Conservation (phyloP, 1,140 invertebrate species). For the Diachasmimorpha longicaudata region DNA sequence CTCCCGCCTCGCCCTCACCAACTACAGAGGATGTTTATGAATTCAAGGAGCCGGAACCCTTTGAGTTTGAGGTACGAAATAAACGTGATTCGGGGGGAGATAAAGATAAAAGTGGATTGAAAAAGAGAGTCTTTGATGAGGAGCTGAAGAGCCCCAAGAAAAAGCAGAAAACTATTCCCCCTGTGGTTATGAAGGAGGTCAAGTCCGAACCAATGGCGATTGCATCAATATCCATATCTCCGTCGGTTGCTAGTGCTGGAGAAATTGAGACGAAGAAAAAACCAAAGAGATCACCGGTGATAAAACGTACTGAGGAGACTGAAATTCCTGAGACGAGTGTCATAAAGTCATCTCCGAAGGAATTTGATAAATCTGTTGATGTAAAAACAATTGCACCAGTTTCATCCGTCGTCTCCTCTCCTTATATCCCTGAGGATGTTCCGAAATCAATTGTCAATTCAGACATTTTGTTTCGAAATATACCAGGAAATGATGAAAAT, state of each 20-base stretch:
- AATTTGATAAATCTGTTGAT: conserved; percentile 64
- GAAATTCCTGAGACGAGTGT: background rate
- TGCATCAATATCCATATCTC: background rate
- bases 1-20: conserved; percentile 14
- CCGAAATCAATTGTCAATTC: conserved; percentile 35
- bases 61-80: conserved; percentile 77
- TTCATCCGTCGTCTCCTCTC: background rate
- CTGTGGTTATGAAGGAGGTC: conserved; percentile 39
- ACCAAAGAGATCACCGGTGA: conserved; percentile 42
- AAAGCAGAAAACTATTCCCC: conserved; percentile 43
- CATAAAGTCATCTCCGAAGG: conserved; percentile 39
- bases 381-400: background rate
- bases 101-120: conserved; percentile 49
- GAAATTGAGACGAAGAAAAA: conserved; percentile 46
- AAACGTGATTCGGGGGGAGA: conserved; percentile 55
- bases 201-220: conserved; percentile 40
- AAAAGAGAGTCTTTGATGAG: conserved; percentile 57
- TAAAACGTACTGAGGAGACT: conserved; percentile 43
- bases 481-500: conserved; percentile 37
- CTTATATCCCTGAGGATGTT: conserved; percentile 20
- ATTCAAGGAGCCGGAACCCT: conserved; percentile 87
- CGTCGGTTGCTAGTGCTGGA: background rate
- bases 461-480: conserved; percentile 51
- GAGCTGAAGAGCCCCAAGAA: conserved; percentile 55
- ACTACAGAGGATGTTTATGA: conserved; percentile 80